These are phyloP conservation scores for Kudoa iwatai DNA, from an alignment of 30 jellyfish, hydroid and myxozoan genomes.

Conservation along the genomic window DNA sequence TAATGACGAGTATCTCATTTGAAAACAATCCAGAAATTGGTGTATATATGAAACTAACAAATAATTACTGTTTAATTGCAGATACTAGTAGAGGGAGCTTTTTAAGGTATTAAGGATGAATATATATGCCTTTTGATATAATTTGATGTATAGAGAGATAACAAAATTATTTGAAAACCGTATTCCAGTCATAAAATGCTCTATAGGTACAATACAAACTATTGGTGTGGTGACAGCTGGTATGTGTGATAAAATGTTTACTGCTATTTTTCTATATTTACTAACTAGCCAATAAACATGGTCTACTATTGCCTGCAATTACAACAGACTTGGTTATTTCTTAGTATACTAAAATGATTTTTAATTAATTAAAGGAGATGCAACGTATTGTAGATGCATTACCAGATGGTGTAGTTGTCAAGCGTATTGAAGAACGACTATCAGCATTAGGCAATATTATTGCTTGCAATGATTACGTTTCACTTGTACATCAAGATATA, in stretches of 20 bases:
- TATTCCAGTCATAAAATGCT: too few species aligned
- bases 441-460: slow-evolving; percentile 89
- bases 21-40: too few species aligned
- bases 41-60: too few species aligned
- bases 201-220: too few species aligned
- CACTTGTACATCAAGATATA: slow-evolving; percentile 82
- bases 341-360: not conserved
- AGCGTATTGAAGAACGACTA: slow-evolving; percentile 65
- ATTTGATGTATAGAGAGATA: too few species aligned
- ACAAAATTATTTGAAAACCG: too few species aligned
- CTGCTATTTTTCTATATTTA: not conserved
- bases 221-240: too few species aligned
- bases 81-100: too few species aligned
- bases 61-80: too few species aligned
- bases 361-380: slow-evolving; percentile 11
- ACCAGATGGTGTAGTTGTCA: slow-evolving; percentile 40
- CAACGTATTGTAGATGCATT: slow-evolving; percentile 63
- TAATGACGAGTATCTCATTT: too few species aligned
- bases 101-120: too few species aligned
- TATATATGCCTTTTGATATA: too few species aligned
- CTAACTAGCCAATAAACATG: not conserved
- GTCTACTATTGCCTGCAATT: not conserved
- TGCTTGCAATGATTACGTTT: slow-evolving; percentile 83
- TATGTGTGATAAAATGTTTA: not conserved
- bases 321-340: not conserved